These are phyloP conservation scores for Nibea albiflora DNA, from an alignment of 2,113 vertebrate genomes.

Conservation along the genomic window DNA sequence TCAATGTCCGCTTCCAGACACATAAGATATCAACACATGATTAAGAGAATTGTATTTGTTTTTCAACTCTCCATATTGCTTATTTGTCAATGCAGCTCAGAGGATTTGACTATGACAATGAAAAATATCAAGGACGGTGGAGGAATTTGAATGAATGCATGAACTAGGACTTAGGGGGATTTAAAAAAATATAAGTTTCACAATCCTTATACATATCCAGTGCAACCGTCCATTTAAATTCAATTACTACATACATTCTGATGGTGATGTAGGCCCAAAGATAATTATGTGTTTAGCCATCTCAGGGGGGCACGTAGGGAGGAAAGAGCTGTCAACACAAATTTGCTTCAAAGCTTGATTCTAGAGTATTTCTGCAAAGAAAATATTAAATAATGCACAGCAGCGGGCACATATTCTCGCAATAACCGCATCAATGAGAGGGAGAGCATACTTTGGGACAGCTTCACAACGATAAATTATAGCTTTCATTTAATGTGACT, in stretches of 20 bases:
- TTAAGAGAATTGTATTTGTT: slow-evolving; percentile 15
- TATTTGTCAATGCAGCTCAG: slow-evolving; percentile 32
- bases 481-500: too few relatives aligned
- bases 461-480: too few relatives aligned
- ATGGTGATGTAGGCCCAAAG: slow-evolving; percentile 34
- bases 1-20: slow-evolving; percentile 1
- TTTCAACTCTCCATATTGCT: neutral
- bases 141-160: slow-evolving; percentile 42
- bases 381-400: slow-evolving; percentile 36
- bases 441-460: too few relatives aligned
- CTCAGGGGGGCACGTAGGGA: slow-evolving; percentile 2
- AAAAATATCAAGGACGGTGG: slow-evolving; percentile 31
- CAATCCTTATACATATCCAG: slow-evolving; percentile 50
- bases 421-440: neutral
- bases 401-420: neutral
- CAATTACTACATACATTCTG: slow-evolving; percentile 37
- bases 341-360: slow-evolving; percentile 31
- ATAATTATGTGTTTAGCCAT: slow-evolving; percentile 55
- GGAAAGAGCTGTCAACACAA: slow-evolving; percentile 43
- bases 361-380: slow-evolving; percentile 9
- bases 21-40: slow-evolving; percentile 25
- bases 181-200: slow-evolving; percentile 44
- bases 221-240: slow-evolving; percentile 32
- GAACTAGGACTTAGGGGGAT: slow-evolving; percentile 25
- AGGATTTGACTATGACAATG: slow-evolving; percentile 27